These are phyloP conservation scores for Platyura marginata DNA, from an alignment of 1,140 invertebrate species.

Conservation along the genomic window DNA sequence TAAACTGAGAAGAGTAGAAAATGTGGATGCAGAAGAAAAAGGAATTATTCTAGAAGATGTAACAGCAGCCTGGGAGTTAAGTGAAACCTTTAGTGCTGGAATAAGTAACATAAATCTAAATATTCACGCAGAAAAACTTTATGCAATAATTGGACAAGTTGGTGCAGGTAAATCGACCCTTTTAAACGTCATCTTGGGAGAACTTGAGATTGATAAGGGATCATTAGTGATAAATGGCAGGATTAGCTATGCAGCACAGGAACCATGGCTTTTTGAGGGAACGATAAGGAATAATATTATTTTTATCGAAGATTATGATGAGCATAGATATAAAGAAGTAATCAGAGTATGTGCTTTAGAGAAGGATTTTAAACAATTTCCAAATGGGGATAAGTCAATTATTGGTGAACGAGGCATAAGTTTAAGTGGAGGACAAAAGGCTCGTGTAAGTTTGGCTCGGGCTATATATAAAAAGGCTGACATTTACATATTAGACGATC, in stretches of 20 bases:
- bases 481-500: constrained; percentile 65
- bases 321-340: constrained; percentile 37
- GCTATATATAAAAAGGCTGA: too few relatives aligned
- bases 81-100: constrained; percentile 9
- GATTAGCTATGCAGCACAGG: constrained; percentile 57
- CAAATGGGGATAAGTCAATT: constrained; percentile 34
- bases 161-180: constrained; percentile 61
- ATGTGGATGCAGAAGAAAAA: constrained; percentile 12
- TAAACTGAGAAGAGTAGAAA: background rate
- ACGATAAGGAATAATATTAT: too few relatives aligned
- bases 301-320: constrained; percentile 43
- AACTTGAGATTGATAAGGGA: constrained; percentile 35
- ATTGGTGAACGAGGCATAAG: too few relatives aligned
- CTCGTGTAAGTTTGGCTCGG: too few relatives aligned
- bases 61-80: constrained; percentile 30
- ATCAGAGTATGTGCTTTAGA: constrained; percentile 36
- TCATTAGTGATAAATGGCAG: constrained; percentile 30
- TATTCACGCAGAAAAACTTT: constrained; percentile 40
- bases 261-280: too few relatives aligned
- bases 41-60: constrained; percentile 27
- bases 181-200: constrained; percentile 55
- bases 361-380: too few relatives aligned
- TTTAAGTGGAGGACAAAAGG: too few relatives aligned
- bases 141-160: constrained; percentile 59
- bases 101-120: constrained; percentile 34